Base-by-base conservation (phyloP, 2,113 vertebrate genomes). In the Haplochromis vanheusdeni region DNA sequence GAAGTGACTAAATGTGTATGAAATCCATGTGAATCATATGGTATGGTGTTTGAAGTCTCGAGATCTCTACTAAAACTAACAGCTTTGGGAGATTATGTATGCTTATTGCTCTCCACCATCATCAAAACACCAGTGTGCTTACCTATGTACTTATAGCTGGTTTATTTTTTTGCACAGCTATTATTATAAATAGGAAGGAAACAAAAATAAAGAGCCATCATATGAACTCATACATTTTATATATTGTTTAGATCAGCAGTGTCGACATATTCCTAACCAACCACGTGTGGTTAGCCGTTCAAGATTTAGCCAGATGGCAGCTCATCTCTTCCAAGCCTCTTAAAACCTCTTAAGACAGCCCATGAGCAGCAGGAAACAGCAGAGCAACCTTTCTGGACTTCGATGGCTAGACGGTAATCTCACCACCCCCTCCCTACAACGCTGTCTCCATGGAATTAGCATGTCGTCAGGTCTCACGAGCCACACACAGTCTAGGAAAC, bases 301-400 rank as follows among this genome's bases (percentile, higher is more conserved):
- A 21, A 81, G 89, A 84, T 86, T 89, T 84, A 87, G 87, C 93
- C 94, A 96, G 94, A 95, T 96, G 95, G 95, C 83, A 81, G 90
- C 62, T 94, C 91, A 94, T 90, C 93, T 91, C 89, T 21, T 90
- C 65, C 88, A 93, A 95, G 90, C 94, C 88, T 68, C 82, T 92
- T 83, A 95, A 93, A 94, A 90, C 92, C 84, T 93, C 94, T 95
- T 94, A 95, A 92, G 85, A 90, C 92, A 90, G 87, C 47, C 75
- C 84, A 35, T 6, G 80, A 91, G 79, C 90, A 26, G 21, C 84
- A 87, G 85, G 89, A 89, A 89, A 92, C 93, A 90, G 90, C 87
- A 93, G 86, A 86, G 81, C 93, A 90, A 91, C 89, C 84, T 86
- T 85, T 47, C 85, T 88, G 26, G 83, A 86, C 86, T 40, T 87